Evolutionary conservation across 2,113 vertebrate species (phyloP).

Genomic region (Misgurnus mizolepis): DNA sequence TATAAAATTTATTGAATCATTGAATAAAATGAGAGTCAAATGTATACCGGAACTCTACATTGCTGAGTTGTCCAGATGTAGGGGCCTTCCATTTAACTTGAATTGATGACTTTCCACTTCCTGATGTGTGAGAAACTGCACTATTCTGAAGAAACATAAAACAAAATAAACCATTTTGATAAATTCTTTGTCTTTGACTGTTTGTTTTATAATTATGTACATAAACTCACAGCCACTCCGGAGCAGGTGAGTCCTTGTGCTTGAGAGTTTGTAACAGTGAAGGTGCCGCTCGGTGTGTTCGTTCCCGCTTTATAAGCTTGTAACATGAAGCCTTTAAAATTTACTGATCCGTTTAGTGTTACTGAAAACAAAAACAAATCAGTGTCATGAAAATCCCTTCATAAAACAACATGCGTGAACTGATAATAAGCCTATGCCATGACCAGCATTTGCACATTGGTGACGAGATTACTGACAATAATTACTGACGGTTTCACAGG

Average conservation of each 20-base stretch:
- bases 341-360: slow-evolving; percentile 40
- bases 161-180: background rate
- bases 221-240: slow-evolving; percentile 57
- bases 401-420: too few relatives aligned
- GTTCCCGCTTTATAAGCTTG: slow-evolving; percentile 62
- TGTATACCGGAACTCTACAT: slow-evolving; percentile 76
- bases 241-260: slow-evolving; percentile 62
- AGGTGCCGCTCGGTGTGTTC: slow-evolving; percentile 59
- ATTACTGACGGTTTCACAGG: too few relatives aligned
- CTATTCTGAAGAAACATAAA: slow-evolving; percentile 67
- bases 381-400: background rate
- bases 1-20: background rate
- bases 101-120: slow-evolving; percentile 56
- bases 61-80: background rate
- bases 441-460: too few relatives aligned
- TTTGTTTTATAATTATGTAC: background rate
- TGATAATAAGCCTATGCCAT: too few relatives aligned
- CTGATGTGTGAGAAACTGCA: slow-evolving; percentile 73
- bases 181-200: background rate
- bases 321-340: slow-evolving; percentile 73
- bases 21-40: background rate
- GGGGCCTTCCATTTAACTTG: slow-evolving; percentile 73
- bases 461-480: background rate
- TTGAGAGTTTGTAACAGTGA: background rate
- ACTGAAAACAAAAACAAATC: slow-evolving; percentile 62